Evolutionary conservation across 2,888 invertebrate species (phyloP).

Genomic region (Elysia crispata): DNA sequence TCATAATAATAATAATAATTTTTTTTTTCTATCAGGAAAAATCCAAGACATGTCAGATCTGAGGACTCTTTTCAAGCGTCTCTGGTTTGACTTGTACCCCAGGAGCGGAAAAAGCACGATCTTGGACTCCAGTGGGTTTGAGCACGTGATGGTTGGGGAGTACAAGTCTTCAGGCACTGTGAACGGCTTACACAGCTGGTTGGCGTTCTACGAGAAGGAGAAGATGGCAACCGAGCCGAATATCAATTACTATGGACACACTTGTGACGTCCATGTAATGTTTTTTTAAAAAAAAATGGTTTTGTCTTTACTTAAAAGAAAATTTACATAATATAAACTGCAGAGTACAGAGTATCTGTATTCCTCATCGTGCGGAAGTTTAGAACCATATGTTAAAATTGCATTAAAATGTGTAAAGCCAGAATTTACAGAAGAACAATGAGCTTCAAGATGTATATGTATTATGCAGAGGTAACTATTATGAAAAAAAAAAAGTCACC

Average conservation of each 20-base stretch:
- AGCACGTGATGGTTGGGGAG: slow-evolving; percentile 94
- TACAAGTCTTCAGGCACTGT: slow-evolving; percentile 84
- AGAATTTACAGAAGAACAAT: too few species aligned
- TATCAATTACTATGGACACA: slow-evolving; percentile 63
- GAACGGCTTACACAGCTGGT: slow-evolving; percentile 93
- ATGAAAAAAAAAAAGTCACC: too few species aligned
- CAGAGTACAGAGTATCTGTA: too few species aligned
- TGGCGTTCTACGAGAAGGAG: slow-evolving; percentile 90
- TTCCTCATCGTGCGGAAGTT: too few species aligned
- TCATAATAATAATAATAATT: too few species aligned
- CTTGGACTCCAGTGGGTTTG: slow-evolving; percentile 93
- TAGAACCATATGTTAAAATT: neutral
- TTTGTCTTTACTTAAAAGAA: too few species aligned
- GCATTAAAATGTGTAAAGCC: neutral
- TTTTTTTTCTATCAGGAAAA: slow-evolving; percentile 16
- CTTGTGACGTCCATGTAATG: slow-evolving; percentile 53
- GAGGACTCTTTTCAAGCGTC: slow-evolving; percentile 72
- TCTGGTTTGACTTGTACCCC: slow-evolving; percentile 84
- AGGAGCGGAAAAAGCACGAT: slow-evolving; percentile 73
- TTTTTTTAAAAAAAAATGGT: too few species aligned
- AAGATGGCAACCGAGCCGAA: slow-evolving; percentile 51
- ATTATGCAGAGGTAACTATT: too few species aligned
- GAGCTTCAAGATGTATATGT: too few species aligned
- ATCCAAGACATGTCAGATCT: slow-evolving; percentile 58
- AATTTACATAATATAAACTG: too few species aligned